These are phyloP conservation scores for Nomada ferruginata DNA, from an alignment of 2,888 invertebrate genomes.

Conservation along the genomic window DNA sequence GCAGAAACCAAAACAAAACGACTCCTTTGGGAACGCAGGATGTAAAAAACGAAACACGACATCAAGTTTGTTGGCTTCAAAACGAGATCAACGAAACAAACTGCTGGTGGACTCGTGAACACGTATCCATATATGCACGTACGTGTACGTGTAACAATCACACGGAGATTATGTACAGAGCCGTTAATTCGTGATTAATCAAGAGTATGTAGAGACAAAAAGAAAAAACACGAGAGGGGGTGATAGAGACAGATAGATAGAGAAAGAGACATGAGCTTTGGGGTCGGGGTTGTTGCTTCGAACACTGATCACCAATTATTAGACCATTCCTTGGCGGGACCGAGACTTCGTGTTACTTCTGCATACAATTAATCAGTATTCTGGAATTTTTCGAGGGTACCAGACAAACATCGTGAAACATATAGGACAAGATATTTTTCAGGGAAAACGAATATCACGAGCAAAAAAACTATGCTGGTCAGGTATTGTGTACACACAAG, in stretches of 20 bases:
- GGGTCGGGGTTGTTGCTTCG: conserved; percentile 43
- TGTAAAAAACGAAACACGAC: conserved; percentile 52
- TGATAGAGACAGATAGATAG: conserved; percentile 53
- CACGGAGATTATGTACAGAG: conserved; percentile 64
- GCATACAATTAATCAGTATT: not conserved
- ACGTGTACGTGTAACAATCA: conserved; percentile 24
- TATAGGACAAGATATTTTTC: not conserved
- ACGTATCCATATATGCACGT: conserved; percentile 21
- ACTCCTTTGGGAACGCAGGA: conserved; percentile 44
- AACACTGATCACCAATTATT: conserved; percentile 63
- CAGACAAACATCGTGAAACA: not conserved
- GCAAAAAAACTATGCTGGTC: not conserved
- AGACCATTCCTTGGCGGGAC: conserved; percentile 54
- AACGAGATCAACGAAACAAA: conserved; percentile 44
- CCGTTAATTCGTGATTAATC: conserved; percentile 68
- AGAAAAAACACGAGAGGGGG: conserved; percentile 50
- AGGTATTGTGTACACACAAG: too few relatives aligned
- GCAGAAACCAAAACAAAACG: conserved; percentile 28
- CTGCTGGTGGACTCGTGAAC: conserved; percentile 19
- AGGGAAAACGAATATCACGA: not conserved
- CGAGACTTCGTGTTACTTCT: conserved; percentile 44
- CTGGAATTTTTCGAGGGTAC: not conserved
- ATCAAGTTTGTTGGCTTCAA: conserved; percentile 40
- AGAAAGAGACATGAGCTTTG: conserved; percentile 50
- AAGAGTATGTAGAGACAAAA: conserved; percentile 47